Evolutionary conservation across 1,140 invertebrate genomes (phyloP), one percentile per base, ranked within the genome.

Genomic region (Ostrea edulis): DNA sequence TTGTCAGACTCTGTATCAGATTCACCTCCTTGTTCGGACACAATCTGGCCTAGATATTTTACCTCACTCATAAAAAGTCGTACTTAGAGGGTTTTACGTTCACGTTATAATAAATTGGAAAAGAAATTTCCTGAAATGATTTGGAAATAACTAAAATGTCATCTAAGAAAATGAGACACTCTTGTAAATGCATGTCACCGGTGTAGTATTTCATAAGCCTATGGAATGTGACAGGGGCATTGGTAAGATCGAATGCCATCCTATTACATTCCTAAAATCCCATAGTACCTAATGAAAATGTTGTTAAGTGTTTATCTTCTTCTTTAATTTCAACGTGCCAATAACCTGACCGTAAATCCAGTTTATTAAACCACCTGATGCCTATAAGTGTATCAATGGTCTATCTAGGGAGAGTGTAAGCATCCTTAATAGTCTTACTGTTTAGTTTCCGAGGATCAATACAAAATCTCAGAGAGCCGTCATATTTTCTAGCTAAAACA

Each of bases 121-220:
- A 91, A 90, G 7, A 92, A 85, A 17, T 88, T 25, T 88, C 84
- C 0, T 90, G 54, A 88, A 90, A 91, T 65, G 87, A 84, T 8
- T 53, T 9, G 1, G 81, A 84, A 82, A 54, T 84, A 25, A 87
- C 22, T 20, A 77, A 20, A 20, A 84, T 84, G 20, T 87, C 87
- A 52, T 77, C 82, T 2, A 87, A 35, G 35, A 52, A 84, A 22
- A 84, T 84, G 8, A 84, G 29, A 58, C 87, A 87, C 35, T 84
- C 35, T 35, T 22, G 9, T 12, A 84, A 44, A 71, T 87, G 86
- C 44, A 85, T 35, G 4, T 85, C 83, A 77, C 82, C 82, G 65
- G 85, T 85, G 35, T n/a, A 81, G n/a, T 44, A 82, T 51, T 88
- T 83, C 87, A 88, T 88, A 11, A 88, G 62, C 2, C 53, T 25